Evolutionary conservation across 2,888 invertebrate genomes (phyloP).

Genomic region (Kryphioiulus occultus): DNA sequence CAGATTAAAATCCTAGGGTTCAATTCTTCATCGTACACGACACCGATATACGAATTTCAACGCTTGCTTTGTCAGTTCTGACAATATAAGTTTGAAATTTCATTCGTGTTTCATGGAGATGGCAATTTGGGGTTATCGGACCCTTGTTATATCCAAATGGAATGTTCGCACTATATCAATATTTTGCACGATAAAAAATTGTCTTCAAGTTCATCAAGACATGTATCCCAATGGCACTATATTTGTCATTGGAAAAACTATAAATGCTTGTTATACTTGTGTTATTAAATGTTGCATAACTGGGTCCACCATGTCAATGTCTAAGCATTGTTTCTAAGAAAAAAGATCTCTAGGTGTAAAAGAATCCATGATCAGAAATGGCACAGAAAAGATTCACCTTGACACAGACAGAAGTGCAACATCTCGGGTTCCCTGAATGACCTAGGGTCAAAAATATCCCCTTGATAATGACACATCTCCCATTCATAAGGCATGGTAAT

Average conservation of each 20-base stretch:
- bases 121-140: neutral
- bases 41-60: neutral
- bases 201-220: no score
- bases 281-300: no score
- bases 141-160: neutral
- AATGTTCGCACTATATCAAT: neutral
- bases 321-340: neutral
- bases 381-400: conserved; percentile 5
- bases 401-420: neutral
- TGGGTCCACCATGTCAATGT: neutral
- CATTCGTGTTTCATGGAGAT: neutral
- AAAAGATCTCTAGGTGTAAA: neutral
- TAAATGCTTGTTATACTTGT: no score
- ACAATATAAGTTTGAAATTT: conserved; percentile 12
- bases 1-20: neutral
- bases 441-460: neutral
- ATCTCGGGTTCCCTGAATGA: neutral
- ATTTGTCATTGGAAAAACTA: no score
- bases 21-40: neutral
- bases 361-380: neutral
- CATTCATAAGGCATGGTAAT: neutral
- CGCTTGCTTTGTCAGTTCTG: neutral
- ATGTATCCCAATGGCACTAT: no score
- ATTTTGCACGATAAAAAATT: neutral
- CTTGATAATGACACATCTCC: neutral